These are phyloP conservation scores for Chionodraco myersi DNA, from an alignment of 2,113 vertebrate species.

Conservation along the genomic window DNA sequence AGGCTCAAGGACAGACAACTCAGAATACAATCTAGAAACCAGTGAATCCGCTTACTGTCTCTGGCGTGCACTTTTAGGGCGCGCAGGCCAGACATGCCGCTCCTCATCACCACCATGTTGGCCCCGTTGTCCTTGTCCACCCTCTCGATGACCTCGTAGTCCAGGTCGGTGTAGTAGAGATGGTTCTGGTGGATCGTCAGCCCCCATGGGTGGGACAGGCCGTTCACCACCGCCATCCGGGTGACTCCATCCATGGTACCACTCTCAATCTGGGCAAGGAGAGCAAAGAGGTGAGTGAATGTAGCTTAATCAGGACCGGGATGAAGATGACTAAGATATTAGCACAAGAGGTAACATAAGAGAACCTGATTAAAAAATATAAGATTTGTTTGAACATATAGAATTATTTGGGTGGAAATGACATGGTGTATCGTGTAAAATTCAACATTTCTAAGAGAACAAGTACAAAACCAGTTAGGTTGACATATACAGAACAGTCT, in stretches of 20 bases:
- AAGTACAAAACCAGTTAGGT: no score
- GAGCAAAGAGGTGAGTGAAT: not conserved
- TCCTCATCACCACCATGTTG: constrained; percentile 82
- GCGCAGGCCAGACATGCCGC: constrained; percentile 71
- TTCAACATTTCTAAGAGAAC: not conserved
- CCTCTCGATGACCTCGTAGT: constrained; percentile 83
- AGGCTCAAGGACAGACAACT: not conserved
- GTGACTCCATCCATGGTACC: constrained; percentile 80
- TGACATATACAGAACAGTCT: not conserved
- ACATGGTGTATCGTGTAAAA: not conserved
- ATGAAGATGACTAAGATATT: not conserved
- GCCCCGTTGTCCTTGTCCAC: constrained; percentile 78
- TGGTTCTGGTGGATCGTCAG: constrained; percentile 75
- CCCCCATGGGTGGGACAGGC: constrained; percentile 80
- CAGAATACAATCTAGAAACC: constrained; percentile 3
- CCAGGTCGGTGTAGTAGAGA: constrained; percentile 83
- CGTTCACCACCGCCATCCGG: constrained; percentile 69
- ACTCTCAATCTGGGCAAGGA: constrained; percentile 73
- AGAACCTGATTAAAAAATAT: not conserved
- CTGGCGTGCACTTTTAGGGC: constrained; percentile 81
- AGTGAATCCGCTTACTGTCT: constrained; percentile 72
- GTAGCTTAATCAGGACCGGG: not conserved
- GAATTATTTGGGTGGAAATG: not conserved
- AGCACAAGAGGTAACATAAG: not conserved
- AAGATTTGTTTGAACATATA: not conserved